These are phyloP conservation scores for Saccostrea cuccullata DNA, from an alignment of 1,140 invertebrate genomes.

Conservation along the genomic window DNA sequence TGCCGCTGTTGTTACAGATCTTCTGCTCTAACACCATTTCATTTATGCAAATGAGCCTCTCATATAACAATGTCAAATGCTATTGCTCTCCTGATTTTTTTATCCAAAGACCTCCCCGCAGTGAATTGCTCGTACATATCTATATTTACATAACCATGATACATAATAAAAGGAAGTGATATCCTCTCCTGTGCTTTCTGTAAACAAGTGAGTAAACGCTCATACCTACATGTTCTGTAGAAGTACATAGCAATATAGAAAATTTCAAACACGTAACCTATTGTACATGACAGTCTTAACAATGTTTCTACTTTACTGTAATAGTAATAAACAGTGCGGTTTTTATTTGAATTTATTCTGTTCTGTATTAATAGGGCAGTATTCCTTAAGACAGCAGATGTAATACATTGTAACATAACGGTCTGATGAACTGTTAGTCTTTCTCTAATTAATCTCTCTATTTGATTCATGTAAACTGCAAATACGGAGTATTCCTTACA, in stretches of 20 bases:
- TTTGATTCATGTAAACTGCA: not conserved
- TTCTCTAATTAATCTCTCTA: not conserved
- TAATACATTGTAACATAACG: not conserved
- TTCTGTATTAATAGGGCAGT: not conserved
- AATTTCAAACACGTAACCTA: not conserved
- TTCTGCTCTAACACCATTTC: too few species aligned
- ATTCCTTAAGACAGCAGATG: not conserved
- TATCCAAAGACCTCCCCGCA: too few species aligned
- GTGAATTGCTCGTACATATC: too few species aligned
- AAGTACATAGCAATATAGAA: not conserved
- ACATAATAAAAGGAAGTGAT: too few species aligned
- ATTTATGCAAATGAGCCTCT: too few species aligned
- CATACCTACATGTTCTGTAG: not conserved
- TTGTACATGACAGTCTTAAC: not conserved
- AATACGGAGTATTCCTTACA: not conserved
- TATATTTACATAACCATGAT: too few species aligned
- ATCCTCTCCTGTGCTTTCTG: too few species aligned
- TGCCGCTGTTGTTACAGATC: too few species aligned
- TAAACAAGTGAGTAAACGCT: too few species aligned
- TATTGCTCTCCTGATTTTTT: too few species aligned
- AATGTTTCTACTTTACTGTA: not conserved
- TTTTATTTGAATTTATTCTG: not conserved
- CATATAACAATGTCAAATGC: too few species aligned
- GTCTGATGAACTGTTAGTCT: not conserved
- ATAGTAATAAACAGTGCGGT: not conserved